Evolutionary conservation across 1,140 invertebrate species (phyloP).

Genomic region (Drosophila varians): DNA sequence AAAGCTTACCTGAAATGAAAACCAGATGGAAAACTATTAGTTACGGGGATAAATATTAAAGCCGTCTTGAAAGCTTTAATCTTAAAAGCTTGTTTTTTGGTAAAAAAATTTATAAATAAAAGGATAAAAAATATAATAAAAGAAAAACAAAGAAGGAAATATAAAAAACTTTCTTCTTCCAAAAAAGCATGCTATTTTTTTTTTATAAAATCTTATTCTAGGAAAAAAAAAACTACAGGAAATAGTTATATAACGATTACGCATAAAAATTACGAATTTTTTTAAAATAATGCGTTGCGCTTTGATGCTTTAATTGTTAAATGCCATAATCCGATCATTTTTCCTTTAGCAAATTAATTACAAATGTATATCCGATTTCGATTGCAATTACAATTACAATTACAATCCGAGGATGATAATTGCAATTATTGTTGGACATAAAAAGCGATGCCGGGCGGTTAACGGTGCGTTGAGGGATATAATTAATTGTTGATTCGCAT

Average conservation of each 20-base stretch:
- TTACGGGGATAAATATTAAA: not conserved
- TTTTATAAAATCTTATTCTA: not conserved
- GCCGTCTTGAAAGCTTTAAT: not conserved
- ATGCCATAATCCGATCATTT: slow-evolving; percentile 47
- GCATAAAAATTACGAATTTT: slow-evolving; percentile 14
- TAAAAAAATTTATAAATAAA: not conserved
- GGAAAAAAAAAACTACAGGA: slow-evolving; percentile 3
- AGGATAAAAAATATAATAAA: not conserved
- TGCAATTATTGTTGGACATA: slow-evolving; percentile 46
- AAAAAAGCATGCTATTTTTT: too few relatives aligned
- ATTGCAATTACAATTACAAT: slow-evolving; percentile 36
- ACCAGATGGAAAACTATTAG: not conserved
- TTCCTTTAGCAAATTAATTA: slow-evolving; percentile 22
- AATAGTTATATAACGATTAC: slow-evolving; percentile 12
- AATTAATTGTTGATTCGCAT: slow-evolving; percentile 32
- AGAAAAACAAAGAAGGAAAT: not conserved
- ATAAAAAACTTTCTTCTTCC: not conserved
- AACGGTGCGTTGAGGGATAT: slow-evolving; percentile 65
- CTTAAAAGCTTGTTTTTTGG: not conserved
- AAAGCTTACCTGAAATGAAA: slow-evolving; percentile 52
- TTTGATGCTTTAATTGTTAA: slow-evolving; percentile 21
- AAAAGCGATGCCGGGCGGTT: slow-evolving; percentile 20
- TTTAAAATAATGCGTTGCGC: slow-evolving; percentile 48
- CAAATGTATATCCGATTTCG: slow-evolving; percentile 13
- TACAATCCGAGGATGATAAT: slow-evolving; percentile 34